Base-by-base conservation (phyloP, 2,113 vertebrate genomes). In the Hemicordylus capensis region DNA sequence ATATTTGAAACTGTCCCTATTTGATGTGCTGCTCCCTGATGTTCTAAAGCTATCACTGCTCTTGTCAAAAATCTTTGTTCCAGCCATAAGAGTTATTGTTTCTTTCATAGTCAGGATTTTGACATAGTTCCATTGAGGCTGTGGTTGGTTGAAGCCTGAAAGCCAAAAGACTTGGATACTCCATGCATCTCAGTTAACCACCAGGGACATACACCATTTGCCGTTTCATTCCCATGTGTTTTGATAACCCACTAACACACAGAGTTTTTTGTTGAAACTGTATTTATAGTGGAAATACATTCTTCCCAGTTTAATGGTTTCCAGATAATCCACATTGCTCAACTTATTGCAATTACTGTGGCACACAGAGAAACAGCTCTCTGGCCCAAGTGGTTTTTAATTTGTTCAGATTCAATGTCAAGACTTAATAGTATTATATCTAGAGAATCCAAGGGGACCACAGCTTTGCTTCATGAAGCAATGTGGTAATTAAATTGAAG, bases 401-500 rank as follows among this genome's bases (percentile, higher is more conserved):
- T 94, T 91, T 89, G 51, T 73, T 85, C 2, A 6, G 76, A 84
- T 73, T 74, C 39, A 7, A 1, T 6, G 4, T 90, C 63, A 81
- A 73, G 80, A 39, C 44, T 79, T 59, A 88, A 80, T 75, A 73
- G 22, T 67, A 42, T 58, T 89, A 0, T 67, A 84, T 87, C 76
- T 93, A 84, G 79, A 80, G 78, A 79, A 75, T 51, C 64, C 88
- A 76, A 76, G 58, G 80, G 59, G 54, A 90, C 44, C 69, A 17
- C 59, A 86, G 66, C 75, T 93, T 1, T 51, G 74, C 28, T 63
- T 58, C 17, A 1, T 22, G 83, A 85, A 90, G 44, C 56, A 76
- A 84, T 74, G 80, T 8, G 1, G 70, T 91, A 95, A 91, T 93
- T 95, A 94, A 94, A 91, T 80, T 87, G 85, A 90, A 76, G 83